Conservation (phyloP, 2,113 vertebrate species). For the Hucho hucho region DNA sequence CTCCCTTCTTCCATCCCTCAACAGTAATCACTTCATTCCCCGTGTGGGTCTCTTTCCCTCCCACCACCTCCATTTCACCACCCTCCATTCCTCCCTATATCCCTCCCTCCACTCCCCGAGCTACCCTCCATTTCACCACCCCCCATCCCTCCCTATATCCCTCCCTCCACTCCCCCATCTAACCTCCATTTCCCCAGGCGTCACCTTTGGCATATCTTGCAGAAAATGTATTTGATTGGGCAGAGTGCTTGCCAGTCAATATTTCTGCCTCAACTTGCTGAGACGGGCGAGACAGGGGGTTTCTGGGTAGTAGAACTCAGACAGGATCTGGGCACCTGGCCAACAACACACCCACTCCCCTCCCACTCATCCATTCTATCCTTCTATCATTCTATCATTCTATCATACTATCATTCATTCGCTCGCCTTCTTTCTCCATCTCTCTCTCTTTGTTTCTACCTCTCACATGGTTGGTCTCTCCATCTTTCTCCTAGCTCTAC, state of each 20-base stretch:
- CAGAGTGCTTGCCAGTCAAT: constrained; percentile 72
- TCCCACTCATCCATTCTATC: not conserved
- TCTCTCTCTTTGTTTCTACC: not conserved
- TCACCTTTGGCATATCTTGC: constrained; percentile 68
- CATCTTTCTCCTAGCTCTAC: too few relatives aligned
- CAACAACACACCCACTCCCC: constrained; percentile 24
- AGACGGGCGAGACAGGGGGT: constrained; percentile 45
- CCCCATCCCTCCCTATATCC: not conserved
- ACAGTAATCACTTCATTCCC: not conserved
- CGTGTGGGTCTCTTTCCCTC: not conserved
- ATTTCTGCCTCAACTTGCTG: constrained; percentile 66
- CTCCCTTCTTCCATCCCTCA: not conserved
- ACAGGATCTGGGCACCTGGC: constrained; percentile 55
- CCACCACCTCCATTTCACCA: too few relatives aligned
- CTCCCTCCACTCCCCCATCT: constrained; percentile 12
- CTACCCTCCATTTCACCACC: constrained; percentile 45
- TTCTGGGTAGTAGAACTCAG: constrained; percentile 55
- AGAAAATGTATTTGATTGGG: constrained; percentile 74
- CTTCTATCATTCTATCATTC: not conserved
- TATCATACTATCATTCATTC: not conserved
- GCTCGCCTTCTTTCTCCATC: not conserved
- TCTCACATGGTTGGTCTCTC: not conserved
- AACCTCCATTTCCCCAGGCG: constrained; percentile 61
- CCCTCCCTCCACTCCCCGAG: not conserved
- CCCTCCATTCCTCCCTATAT: not conserved